These are phyloP conservation scores for Dasyurus viverrinus DNA, from an alignment of 2,113 vertebrate species.

Conservation along the genomic window DNA sequence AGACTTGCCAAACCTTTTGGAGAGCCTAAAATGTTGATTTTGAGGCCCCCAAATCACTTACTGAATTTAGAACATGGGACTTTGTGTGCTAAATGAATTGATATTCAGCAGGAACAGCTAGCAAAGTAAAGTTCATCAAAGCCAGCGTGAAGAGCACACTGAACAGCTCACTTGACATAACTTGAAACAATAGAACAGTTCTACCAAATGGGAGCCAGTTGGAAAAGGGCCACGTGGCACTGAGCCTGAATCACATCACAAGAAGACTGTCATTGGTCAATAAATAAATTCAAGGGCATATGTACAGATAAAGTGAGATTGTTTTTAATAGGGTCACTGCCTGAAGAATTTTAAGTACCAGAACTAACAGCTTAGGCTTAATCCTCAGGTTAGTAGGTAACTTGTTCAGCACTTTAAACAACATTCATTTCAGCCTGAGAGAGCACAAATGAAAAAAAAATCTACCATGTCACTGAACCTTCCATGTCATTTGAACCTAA, in stretches of 20 bases:
- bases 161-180: background rate
- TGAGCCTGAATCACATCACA: background rate
- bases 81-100: background rate
- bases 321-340: background rate
- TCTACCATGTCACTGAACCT: background rate
- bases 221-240: background rate
- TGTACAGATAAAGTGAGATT: background rate
- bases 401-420: background rate
- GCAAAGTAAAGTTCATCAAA: background rate
- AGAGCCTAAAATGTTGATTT: background rate
- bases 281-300: background rate
- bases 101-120: background rate
- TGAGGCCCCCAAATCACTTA: background rate
- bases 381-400: background rate
- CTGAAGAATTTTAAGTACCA: conserved; percentile 4
- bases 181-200: background rate
- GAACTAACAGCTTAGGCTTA: conserved; percentile 2
- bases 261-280: background rate
- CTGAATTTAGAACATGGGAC: background rate
- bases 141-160: background rate
- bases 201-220: background rate
- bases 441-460: conserved; percentile 1
- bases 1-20: background rate
- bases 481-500: background rate
- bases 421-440: conserved; percentile 6